Base-by-base conservation (phyloP, 2,113 vertebrate genomes). In the Lepus timidus region DNA sequence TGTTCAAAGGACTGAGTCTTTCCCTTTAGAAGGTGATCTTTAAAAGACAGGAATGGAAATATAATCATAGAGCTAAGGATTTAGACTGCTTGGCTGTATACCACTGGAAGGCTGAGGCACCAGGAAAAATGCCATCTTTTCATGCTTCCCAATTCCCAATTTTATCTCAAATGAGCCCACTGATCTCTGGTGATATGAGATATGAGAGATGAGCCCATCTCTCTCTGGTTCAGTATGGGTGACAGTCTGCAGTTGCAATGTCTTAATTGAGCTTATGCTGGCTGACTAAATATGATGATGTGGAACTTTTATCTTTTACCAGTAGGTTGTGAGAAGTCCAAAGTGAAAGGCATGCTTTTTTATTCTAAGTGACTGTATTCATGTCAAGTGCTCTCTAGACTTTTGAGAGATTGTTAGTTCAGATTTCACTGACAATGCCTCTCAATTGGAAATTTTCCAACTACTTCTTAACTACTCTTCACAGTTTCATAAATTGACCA, bases 341-440 rank as follows among this genome's bases (percentile, higher is more conserved):
- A 9, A 67, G 22, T 44, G 79, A 91, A 74, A 74, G 49, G 16
- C 17, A 31, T 44, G 31, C 17, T 62, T 51, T 93, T 36, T 78
- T 44, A 85, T 55, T 52, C 51, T 22, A 85, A 70, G n/a, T 81
- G 61, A 78, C n/a, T 31, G 27, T 55, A 49, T 81, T 91, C n/a
- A 85, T 90, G 52, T 83, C 31, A 71, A 71, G 6, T n/a, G n/a
- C n/a, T 49, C 7, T 88, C n/a, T 65, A 71, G 52, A 44, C 65
- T 90, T 87, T 44, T 33, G 33, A 90, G 33, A 62, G 4, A 55
- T 25, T 92, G 8, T 90, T 64, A 55, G 25, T 61, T 74, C 23
- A 36, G 16, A 70, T 88, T 80, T 88, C 55, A 62, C 23, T 75
- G 68, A 87, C 87, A 94, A 82, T 89, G 4, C 33, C 27, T 61